These are phyloP conservation scores for Fragum sueziense DNA, from an alignment of 2,888 invertebrate species.

Conservation along the genomic window DNA sequence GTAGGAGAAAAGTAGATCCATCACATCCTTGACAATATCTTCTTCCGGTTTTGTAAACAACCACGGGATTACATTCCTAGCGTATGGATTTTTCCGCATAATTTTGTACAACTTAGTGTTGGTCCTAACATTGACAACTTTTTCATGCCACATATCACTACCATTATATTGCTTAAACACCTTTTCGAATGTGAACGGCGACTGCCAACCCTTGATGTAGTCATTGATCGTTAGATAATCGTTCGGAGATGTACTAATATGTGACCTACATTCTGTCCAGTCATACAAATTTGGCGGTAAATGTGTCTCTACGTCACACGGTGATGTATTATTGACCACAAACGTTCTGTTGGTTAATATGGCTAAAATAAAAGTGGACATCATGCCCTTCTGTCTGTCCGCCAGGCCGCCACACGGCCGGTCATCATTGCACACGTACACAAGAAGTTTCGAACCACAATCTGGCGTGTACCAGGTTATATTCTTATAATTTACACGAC, in stretches of 20 bases:
- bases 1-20: constrained; percentile 25
- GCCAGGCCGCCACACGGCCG: constrained; percentile 41
- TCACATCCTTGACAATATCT: constrained; percentile 3
- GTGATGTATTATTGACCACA: constrained; percentile 11
- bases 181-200: background rate
- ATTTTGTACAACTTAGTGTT: background rate
- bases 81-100: background rate
- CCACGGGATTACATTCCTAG: constrained; percentile 6
- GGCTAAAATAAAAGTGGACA: constrained; percentile 32
- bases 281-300: constrained; percentile 26
- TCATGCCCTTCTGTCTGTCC: constrained; percentile 41
- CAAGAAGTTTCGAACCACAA: constrained; percentile 6
- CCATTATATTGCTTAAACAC: background rate
- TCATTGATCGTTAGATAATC: background rate
- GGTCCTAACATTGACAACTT: background rate
- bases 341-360: constrained; percentile 33
- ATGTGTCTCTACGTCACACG: constrained; percentile 30
- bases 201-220: background rate
- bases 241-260: background rate
- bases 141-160: background rate
- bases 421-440: constrained; percentile 10
- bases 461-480: background rate
- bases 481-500: background rate
- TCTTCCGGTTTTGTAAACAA: constrained; percentile 1
- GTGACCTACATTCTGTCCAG: constrained; percentile 30